Percentiles rank a stretch among this genome's conserved stretches.
phyloP scores from a whole-genome alignment of 2,888 invertebrate species.

The Aphodius granarius region DNA sequence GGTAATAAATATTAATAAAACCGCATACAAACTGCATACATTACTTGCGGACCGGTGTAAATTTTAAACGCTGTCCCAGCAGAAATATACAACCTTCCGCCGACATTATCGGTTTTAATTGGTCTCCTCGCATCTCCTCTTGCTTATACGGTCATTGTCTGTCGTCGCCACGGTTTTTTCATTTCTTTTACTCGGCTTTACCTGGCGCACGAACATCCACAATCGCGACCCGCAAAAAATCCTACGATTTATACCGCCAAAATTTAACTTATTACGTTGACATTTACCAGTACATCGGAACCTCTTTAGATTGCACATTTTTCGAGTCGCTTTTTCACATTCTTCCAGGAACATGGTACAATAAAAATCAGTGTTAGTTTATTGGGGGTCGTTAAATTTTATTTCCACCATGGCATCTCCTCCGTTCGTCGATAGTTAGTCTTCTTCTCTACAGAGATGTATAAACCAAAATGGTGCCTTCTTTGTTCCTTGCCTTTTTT shows the following conservation, averaged over 20 bases:
- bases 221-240: neutral
- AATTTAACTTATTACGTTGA: neutral
- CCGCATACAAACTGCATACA: constrained; percentile 44
- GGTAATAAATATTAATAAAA: constrained; percentile 49
- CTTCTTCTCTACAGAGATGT: too few relatives aligned
- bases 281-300: neutral
- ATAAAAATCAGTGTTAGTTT: neutral
- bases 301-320: neutral
- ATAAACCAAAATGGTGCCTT: neutral
- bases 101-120: neutral
- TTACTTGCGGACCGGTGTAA: constrained; percentile 38
- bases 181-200: neutral
- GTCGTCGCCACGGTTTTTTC: neutral
- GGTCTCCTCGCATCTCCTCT: neutral
- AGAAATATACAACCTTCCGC: neutral
- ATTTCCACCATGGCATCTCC: neutral
- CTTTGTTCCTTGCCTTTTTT: neutral
- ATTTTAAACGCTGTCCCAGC: constrained; percentile 27
- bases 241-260: neutral
- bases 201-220: neutral
- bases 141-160: neutral
- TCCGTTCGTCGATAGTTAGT: too few relatives aligned
- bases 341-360: neutral
- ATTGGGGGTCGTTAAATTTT: neutral
- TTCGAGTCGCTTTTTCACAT: too few relatives aligned